phyloP scores from a whole-genome alignment of 2,113 vertebrate species.

The Sorex fumeus region DNA sequence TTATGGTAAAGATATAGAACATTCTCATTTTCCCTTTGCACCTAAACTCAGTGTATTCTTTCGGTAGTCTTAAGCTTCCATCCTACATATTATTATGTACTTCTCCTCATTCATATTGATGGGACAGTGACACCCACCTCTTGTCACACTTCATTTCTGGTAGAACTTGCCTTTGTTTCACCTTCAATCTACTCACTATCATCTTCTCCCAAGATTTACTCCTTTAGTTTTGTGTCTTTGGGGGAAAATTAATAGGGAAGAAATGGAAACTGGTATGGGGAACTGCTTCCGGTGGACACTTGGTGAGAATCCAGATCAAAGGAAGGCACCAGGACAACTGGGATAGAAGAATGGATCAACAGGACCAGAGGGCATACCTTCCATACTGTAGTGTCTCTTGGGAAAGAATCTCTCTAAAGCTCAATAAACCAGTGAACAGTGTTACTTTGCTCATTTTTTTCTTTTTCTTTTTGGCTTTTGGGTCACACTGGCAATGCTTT shows the following conservation, averaged over 20 bases:
- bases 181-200: background rate
- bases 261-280: slow-evolving; percentile 38
- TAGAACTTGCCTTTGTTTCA: background rate
- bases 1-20: too few relatives aligned
- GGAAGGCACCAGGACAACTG: background rate
- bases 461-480: too few relatives aligned
- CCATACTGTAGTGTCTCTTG: slow-evolving; percentile 60
- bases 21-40: background rate
- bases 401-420: slow-evolving; percentile 45
- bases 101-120: background rate
- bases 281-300: background rate
- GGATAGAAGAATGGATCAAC: background rate
- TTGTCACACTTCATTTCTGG: background rate
- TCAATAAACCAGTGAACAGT: slow-evolving; percentile 81
- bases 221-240: slow-evolving; percentile 23
- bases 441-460: slow-evolving; percentile 28
- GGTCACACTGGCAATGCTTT: too few relatives aligned
- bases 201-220: background rate
- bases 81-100: background rate
- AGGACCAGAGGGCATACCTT: background rate
- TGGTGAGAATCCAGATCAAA: slow-evolving; percentile 27
- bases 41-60: background rate
- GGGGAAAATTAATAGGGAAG: slow-evolving; percentile 3
- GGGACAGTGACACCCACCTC: too few relatives aligned
- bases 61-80: accelerated